Evolutionary conservation across 2,797 vertebrate species (phyloP).

Genomic region (Tenualosa ilisha): DNA sequence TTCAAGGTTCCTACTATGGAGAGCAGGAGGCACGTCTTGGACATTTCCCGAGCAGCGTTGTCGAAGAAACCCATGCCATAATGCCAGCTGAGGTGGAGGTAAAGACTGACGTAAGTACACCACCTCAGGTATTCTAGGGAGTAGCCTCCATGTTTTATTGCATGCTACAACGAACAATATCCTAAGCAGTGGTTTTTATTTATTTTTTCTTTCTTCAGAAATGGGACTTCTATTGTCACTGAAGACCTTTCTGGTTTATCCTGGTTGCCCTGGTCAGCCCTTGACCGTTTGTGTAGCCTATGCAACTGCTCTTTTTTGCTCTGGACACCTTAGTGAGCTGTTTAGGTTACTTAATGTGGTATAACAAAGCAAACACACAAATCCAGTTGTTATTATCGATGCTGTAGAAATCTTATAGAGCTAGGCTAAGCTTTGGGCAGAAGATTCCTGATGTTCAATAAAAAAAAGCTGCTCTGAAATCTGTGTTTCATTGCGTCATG

Average conservation of each 20-base stretch:
- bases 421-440: neutral
- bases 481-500: neutral
- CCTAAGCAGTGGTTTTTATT: constrained; percentile 42
- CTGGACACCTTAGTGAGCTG: neutral
- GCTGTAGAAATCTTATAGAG: neutral
- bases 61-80: constrained; percentile 81
- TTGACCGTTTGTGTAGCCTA: neutral
- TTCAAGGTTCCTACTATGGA: constrained; percentile 84
- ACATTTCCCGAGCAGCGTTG: constrained; percentile 85
- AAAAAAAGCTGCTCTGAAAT: constrained; percentile 18
- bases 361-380: neutral
- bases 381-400: neutral
- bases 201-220: constrained; percentile 69
- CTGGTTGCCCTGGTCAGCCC: too few species aligned
- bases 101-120: constrained; percentile 80
- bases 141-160: neutral
- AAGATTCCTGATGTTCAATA: neutral
- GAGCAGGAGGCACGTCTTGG: constrained; percentile 82
- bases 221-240: constrained; percentile 91
- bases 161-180: neutral
- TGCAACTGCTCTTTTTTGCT: neutral
- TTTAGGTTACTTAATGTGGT: neutral
- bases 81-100: constrained; percentile 80
- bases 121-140: neutral
- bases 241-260: constrained; percentile 46